Conservation (phyloP, 2,113 vertebrate species). For the Montifringilla adamsi region DNA sequence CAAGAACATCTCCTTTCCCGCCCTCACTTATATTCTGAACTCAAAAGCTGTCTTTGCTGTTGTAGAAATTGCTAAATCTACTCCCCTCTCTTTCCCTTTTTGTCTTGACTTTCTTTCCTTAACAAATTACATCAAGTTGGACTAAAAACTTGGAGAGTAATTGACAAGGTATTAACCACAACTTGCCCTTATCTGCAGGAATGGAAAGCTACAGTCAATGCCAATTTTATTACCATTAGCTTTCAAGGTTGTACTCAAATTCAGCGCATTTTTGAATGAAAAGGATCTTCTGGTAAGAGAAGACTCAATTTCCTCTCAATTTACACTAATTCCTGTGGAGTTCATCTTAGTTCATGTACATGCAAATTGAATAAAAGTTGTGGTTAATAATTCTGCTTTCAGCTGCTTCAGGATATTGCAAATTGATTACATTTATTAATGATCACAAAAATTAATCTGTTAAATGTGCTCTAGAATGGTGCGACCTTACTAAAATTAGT, state of each 20-base stretch:
- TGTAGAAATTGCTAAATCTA: neutral
- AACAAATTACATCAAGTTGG: neutral
- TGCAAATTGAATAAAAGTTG: neutral
- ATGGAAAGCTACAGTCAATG: neutral
- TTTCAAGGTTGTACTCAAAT: neutral
- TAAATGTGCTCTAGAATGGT: neutral
- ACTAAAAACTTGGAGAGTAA: neutral
- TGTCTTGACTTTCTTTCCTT: neutral
- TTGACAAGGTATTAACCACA: neutral
- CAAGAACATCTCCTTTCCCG: neutral
- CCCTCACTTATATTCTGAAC: neutral
- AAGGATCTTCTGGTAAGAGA: neutral
- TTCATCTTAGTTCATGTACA: neutral
- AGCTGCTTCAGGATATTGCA: neutral
- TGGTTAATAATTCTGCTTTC: constrained; percentile 13
- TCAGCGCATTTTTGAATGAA: neutral
- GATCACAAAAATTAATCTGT: neutral
- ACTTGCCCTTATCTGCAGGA: neutral
- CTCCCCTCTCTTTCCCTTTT: neutral
- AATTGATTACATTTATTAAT: neutral
- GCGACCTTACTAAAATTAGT: neutral
- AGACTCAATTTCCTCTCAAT: constrained; percentile 17
- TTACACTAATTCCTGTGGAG: constrained; percentile 25
- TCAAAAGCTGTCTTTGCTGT: neutral
- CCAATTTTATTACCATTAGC: neutral